Evolutionary conservation across 2,113 vertebrate species (phyloP), one percentile per base, ranked within the genome.

Genomic region (Pimephales promelas): DNA sequence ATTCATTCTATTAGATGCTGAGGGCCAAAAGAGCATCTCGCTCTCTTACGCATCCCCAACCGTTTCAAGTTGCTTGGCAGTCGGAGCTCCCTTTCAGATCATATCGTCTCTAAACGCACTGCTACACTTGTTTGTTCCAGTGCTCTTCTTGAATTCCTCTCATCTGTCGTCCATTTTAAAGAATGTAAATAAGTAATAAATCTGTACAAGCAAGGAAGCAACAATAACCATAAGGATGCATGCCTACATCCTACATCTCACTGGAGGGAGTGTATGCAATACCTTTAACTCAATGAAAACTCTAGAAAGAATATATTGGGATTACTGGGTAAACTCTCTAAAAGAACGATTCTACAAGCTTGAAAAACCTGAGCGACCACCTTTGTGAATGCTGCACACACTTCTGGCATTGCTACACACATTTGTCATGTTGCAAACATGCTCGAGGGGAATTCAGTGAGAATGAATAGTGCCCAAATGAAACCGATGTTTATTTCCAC

Each of bases 81-180:
- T 26, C n/a, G 34, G 43, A 1, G 26, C 68, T 83, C 59, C 78
- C 52, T 88, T 88, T 90, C 88, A 86, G 90, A 90, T 90, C 52
- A 13, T 84, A 87, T 88, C 73, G 40, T 87, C 66, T 84, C 85
- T 83, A 89, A 90, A 92, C 89, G 89, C 70, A 7, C n/a, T n/a
- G n/a, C 26, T 87, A 62, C 71, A 75, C 81, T 85, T 54, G 66
- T 84, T 85, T 83, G 84, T 47, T 62, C 16, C 11, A 45, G 18
- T 79, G 73, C 79, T 62, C 31, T 59, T 0, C 49, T 61, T 83
- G 40, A 40, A 40, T 10, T 61, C 47, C 59, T 20, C 8, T 31
- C 78, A 59, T 59, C 45, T 73, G 45, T 71, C 40, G 2, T 89
- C 31, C 5, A 52, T 10, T 90, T 90, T 90, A 86, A 84, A 88